These are phyloP conservation scores for Glaucopsyche alexis DNA, from an alignment of 2,888 invertebrate genomes.

Conservation along the genomic window DNA sequence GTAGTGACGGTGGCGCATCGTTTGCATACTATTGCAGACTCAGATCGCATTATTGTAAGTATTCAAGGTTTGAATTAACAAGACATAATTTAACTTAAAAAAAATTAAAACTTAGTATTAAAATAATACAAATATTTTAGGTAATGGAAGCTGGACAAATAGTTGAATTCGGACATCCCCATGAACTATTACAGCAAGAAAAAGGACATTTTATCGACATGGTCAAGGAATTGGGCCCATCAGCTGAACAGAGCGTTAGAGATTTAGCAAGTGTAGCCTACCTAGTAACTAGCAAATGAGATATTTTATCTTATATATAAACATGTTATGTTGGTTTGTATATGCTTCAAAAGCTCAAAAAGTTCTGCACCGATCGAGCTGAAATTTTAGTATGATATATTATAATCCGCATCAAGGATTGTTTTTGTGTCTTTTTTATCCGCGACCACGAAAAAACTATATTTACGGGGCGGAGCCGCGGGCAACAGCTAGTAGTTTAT, in stretches of 20 bases:
- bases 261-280: conserved; percentile 17
- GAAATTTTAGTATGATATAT: too few species aligned
- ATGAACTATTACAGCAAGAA: conserved; percentile 14
- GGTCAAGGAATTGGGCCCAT: conserved; percentile 18
- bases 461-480: too few species aligned
- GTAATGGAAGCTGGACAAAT: conserved; percentile 23
- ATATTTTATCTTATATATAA: too few species aligned
- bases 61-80: background rate
- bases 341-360: too few species aligned
- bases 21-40: conserved; percentile 93
- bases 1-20: conserved; percentile 95
- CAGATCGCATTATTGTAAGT: conserved; percentile 86
- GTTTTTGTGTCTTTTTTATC: too few species aligned
- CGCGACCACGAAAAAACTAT: too few species aligned
- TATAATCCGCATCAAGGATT: too few species aligned
- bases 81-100: background rate
- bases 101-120: background rate
- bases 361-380: too few species aligned
- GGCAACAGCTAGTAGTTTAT: too few species aligned
- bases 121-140: background rate
- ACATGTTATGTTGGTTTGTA: too few species aligned
- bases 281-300: background rate
- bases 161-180: conserved; percentile 18
- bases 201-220: conserved; percentile 19
- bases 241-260: conserved; percentile 27